Evolutionary conservation across 2,113 vertebrate species (phyloP), one percentile per base, ranked within the genome.

Genomic region (Tetrao urogallus): DNA sequence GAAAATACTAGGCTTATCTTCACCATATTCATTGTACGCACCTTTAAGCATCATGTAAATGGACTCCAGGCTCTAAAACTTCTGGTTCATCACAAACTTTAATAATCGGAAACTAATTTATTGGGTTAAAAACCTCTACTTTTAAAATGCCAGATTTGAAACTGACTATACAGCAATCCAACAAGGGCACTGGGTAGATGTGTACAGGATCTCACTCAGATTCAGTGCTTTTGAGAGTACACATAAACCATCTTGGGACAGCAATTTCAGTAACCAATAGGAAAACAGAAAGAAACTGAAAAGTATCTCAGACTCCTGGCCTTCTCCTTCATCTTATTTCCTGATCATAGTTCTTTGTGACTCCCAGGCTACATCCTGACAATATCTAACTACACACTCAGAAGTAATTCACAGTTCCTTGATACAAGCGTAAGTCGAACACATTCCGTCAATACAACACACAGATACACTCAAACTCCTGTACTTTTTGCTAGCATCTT

Each of bases 161-260:
- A 32, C 10, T 57, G 24, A 6, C 3, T 72, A 19, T n/a, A 3
- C 20, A 60, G 15, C 1, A 0, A 7, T 70, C 27, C 43, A 71
- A 16, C 11, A 56, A 3, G 2, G 24, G 15, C 22, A 36, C 5
- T 10, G 25, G 72, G 13, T 24, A 45, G 30, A 67, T 18, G 27
- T 16, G 4, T 42, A 47, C 2, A 63, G 4, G 5, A 10, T 54
- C 27, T 43, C 22, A 77, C 14, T 5, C 0, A 0, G 27, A 38
- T 76, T 56, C 42, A 72, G 25, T 38, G 42, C 16, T 82, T 67
- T 17, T 20, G 7, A 47, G 11, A 63, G 21, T 28, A 70, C 22
- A 24, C 2, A 45, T 73, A 56, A 69, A 24, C 5, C 27, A 27
- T 40, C 57, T 47, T 40, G 67, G 58, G 9, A 5, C 42, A 54